Conservation (phyloP, 2,113 vertebrate genomes). For the Orcinus orca region DNA sequence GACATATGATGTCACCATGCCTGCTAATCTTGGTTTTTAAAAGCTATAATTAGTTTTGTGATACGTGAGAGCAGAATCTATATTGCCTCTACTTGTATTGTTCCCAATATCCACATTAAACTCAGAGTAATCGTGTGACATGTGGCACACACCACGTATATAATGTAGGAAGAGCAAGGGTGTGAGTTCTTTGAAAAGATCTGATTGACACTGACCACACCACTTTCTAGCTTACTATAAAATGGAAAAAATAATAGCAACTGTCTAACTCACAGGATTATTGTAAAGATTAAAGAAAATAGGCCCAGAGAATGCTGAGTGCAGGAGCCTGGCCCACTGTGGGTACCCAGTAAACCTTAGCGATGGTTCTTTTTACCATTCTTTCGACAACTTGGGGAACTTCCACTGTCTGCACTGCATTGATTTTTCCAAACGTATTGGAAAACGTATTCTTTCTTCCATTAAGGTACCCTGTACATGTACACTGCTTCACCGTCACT, state of each 20-base stretch:
- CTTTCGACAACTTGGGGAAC: not conserved
- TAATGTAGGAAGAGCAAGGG: accelerated
- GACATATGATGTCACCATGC: not conserved
- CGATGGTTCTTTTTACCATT: not conserved
- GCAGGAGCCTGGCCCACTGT: not conserved
- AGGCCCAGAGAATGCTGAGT: not conserved
- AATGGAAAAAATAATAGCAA: not conserved
- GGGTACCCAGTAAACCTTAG: not conserved
- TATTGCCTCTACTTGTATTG: not conserved
- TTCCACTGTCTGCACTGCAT: not conserved
- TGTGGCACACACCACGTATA: accelerated
- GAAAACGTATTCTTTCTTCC: not conserved
- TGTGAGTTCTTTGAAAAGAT: not conserved
- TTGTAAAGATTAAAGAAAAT: not conserved
- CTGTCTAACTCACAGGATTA: not conserved
- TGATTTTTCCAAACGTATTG: not conserved
- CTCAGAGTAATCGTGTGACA: not conserved
- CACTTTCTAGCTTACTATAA: not conserved
- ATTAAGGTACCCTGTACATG: not conserved
- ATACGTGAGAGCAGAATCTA: not conserved
- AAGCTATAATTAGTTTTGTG: not conserved
- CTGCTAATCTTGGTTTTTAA: not conserved
- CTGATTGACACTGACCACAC: not conserved
- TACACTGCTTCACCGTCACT: not conserved
- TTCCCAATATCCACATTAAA: not conserved